Base-by-base conservation (phyloP, 92 coral and sea anemone genomes). In the Pocillopora meandrina region DNA sequence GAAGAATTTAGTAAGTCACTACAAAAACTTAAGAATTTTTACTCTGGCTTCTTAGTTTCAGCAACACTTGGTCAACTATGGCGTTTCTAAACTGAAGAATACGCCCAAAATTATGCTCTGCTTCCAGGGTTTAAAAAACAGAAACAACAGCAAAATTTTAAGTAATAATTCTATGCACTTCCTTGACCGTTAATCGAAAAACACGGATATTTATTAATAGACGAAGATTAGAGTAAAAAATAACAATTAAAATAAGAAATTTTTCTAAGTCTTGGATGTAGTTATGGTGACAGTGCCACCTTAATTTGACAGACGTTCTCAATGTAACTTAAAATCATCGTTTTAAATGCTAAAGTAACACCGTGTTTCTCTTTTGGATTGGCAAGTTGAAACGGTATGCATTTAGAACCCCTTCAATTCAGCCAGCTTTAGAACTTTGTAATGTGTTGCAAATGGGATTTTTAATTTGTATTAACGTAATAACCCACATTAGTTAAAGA, bases 101-200 rank as follows among this genome's bases (percentile, higher is more conserved):
- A 42, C 4, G 52, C 52, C 31, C 31, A 26, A 26, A 26, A 26
- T 26, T 26, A 26, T 26, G 31, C 31, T 26, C 31, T 26, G 31
- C 31, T 26, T 26, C 31, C 1, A 26, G 31, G 31, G 31, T 26
- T 26, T 26, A 26, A 26, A 26, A 26, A 26, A 26, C 31, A 26
- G 31, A 26, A 26, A 26, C 31, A 26, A 26, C 31, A 26, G 31
- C 31, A 26, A 26, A 26, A 26, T 26, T 26, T 26, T 26, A 26
- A 26, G 31, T 26, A 26, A 26, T 26, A 26, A 26, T 42, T 42
- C 52, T 42, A 42, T 42, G 52, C 52, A 7, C 52, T 42, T 42
- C 52, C 2, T 19, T 57, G 16, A 31, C 85, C 85, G 77, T 81
- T 70, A 81, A 70, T 71, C 84, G 68, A 58, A 56, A 34, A 18